These are phyloP conservation scores for Drosophila putrida DNA, from an alignment of 2,888 invertebrate genomes.

Conservation along the genomic window DNA sequence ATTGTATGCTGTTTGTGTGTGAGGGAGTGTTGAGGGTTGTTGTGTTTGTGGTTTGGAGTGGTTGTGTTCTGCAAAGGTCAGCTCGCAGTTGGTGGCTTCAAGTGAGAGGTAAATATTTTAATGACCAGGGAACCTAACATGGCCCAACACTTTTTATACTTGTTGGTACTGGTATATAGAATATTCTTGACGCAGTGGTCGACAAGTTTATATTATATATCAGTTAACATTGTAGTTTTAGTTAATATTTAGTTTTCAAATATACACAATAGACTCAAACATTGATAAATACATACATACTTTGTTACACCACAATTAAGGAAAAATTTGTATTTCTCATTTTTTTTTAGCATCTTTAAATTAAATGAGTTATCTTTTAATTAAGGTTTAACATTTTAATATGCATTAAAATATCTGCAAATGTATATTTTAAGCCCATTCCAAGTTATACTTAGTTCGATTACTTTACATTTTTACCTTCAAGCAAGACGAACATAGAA, in stretches of 20 bases:
- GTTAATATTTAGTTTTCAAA: too few species aligned
- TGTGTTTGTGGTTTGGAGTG: slow-evolving; percentile 35
- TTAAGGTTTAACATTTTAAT: not conserved
- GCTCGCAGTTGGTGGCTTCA: slow-evolving; percentile 51
- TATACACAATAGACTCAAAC: too few species aligned
- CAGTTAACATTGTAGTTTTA: too few species aligned
- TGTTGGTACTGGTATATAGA: too few species aligned
- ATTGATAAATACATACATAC: too few species aligned
- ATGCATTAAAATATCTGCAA: not conserved
- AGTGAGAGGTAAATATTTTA: slow-evolving; percentile 66
- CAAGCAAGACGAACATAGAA: slow-evolving; percentile 7
- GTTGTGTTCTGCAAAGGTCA: slow-evolving; percentile 61
- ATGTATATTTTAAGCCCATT: slow-evolving; percentile 2
- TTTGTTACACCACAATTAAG: too few species aligned
- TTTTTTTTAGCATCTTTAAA: too few species aligned
- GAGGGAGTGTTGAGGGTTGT: slow-evolving; percentile 21
- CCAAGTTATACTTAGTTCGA: slow-evolving; percentile 23
- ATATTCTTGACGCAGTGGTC: slow-evolving; percentile 46
- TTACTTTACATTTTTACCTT: too few species aligned
- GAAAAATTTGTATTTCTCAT: too few species aligned
- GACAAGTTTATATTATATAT: slow-evolving; percentile 5
- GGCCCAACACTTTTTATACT: slow-evolving; percentile 16
- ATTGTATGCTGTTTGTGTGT: slow-evolving; percentile 12
- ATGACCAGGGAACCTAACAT: slow-evolving; percentile 41
- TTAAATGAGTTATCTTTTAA: not conserved